phyloP scores from a whole-genome alignment of 2,113 vertebrate species.

The Anas platyrhynchos region DNA sequence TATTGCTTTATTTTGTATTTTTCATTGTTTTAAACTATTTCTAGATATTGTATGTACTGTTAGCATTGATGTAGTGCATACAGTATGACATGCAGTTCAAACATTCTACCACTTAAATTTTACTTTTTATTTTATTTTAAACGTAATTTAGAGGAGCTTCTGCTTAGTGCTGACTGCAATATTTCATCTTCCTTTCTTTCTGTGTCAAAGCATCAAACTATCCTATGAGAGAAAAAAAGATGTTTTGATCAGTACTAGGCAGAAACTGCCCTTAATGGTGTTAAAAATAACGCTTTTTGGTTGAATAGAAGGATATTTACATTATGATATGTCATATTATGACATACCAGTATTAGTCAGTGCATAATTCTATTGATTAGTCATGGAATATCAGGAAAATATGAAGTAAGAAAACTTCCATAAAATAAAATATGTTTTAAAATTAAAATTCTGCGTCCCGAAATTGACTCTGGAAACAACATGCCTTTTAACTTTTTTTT shows the following conservation, averaged over 20 bases:
- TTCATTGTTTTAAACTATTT: not conserved
- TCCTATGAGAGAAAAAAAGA: not conserved
- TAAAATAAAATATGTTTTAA: not conserved
- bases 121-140: not conserved
- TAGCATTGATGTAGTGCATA: not conserved
- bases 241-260: conserved; percentile 15
- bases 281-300: not conserved
- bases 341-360: not conserved
- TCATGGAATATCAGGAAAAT: conserved; percentile 3
- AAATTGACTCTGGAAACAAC: not conserved
- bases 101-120: not conserved
- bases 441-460: not conserved
- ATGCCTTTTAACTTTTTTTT: not conserved
- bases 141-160: not conserved
- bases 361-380: not conserved
- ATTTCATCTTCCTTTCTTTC: conserved; percentile 6
- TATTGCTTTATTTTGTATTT: not conserved
- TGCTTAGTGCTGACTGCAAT: not conserved
- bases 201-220: conserved; percentile 28
- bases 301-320: not conserved
- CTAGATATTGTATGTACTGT: not conserved
- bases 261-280: conserved; percentile 21
- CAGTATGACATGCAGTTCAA: not conserved
- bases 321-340: not conserved
- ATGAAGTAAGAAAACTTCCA: not conserved